phyloP scores from a whole-genome alignment of 2,113 vertebrate genomes.

The Forbesichthys agassizii region DNA sequence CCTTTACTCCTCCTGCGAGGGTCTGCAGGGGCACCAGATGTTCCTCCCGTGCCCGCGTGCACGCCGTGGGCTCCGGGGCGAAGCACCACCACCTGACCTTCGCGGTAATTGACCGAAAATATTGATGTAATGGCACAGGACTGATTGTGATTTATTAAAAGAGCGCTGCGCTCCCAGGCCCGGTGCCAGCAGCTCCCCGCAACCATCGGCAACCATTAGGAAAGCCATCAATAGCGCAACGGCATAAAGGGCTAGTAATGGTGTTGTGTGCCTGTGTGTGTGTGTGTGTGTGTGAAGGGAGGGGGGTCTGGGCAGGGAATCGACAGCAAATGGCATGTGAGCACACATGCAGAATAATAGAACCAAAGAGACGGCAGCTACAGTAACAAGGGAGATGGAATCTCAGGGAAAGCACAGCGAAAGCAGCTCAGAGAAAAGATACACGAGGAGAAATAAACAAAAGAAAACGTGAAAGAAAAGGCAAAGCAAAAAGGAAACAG shows the following conservation, averaged over 20 bases:
- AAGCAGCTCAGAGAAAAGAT: too few relatives aligned
- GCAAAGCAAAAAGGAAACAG: not conserved
- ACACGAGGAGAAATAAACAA: slow-evolving; percentile 15
- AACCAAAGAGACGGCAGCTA: not conserved
- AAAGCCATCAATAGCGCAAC: slow-evolving; percentile 97
- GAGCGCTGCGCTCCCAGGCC: slow-evolving; percentile 90
- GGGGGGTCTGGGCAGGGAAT: slow-evolving; percentile 68
- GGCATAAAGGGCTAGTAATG: slow-evolving; percentile 94
- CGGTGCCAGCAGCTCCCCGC: slow-evolving; percentile 92
- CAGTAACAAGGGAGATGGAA: not conserved
- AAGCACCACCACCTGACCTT: slow-evolving; percentile 96
- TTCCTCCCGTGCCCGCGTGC: slow-evolving; percentile 87
- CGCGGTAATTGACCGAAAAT: slow-evolving; percentile 99
- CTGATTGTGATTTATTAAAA: slow-evolving; percentile 99
- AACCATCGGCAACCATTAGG: slow-evolving; percentile 97
- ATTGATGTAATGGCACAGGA: slow-evolving; percentile 98
- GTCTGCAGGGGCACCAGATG: slow-evolving; percentile 87
- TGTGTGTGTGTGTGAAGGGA: slow-evolving; percentile 5
- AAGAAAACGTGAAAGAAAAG: not conserved
- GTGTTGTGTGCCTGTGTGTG: slow-evolving; percentile 82
- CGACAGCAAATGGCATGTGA: slow-evolving; percentile 84
- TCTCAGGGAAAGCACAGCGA: not conserved
- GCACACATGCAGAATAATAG: slow-evolving; percentile 76
- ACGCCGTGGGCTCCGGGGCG: slow-evolving; percentile 80
- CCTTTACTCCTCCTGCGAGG: not conserved